A percentile compares a stretch with the other conserved stretches of the same genome.
These are phyloP conservation scores for Picathartes gymnocephalus DNA, from an alignment of 2,113 vertebrate species.

Conservation along the genomic window DNA sequence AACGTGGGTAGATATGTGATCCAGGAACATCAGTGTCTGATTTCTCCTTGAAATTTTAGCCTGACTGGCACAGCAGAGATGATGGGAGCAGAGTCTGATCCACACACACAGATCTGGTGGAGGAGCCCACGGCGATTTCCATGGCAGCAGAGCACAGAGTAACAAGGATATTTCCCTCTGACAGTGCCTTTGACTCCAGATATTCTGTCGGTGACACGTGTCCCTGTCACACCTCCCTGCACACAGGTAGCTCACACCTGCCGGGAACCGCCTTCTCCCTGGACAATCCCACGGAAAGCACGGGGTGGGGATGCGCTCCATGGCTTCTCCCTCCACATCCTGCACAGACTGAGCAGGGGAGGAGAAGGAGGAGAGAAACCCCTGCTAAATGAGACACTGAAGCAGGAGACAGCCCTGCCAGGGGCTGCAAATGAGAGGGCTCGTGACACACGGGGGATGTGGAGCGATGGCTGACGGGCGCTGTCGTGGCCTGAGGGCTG, in stretches of 20 bases:
- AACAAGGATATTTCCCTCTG: neutral
- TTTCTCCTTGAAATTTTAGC: neutral
- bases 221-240: neutral
- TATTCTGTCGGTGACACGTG: neutral
- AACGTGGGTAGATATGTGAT: neutral
- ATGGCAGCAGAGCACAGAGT: neutral
- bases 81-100: neutral
- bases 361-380: neutral
- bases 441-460: neutral
- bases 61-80: neutral
- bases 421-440: neutral
- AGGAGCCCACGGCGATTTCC: neutral
- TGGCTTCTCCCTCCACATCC: neutral
- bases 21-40: neutral
- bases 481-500: accelerated
- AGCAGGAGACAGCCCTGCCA: neutral
- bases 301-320: neutral
- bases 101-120: accelerated
- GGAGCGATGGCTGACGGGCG: neutral
- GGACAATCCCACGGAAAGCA: neutral
- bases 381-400: neutral
- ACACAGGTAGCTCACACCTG: neutral
- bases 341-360: neutral
- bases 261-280: neutral
- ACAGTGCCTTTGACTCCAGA: neutral